A percentile compares a stretch with the other conserved stretches of the same genome.
phyloP scores from a whole-genome alignment of 1,140 invertebrate genomes.

The Drosophila arawakana region DNA sequence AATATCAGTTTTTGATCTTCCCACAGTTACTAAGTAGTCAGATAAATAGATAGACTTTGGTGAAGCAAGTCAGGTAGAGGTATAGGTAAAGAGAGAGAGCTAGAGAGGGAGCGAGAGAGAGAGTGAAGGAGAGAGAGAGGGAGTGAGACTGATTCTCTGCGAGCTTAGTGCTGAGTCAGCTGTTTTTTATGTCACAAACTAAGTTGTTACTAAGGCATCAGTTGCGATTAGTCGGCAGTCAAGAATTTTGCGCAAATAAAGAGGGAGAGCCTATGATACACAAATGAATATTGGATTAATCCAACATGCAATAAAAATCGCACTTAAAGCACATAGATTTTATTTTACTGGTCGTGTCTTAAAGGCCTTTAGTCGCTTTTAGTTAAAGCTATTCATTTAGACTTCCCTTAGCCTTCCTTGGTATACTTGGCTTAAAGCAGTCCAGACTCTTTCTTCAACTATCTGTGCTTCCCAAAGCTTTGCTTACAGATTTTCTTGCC shows the following conservation, averaged over 20 bases:
- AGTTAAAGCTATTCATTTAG: no score
- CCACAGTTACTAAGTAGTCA: background rate
- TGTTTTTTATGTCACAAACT: background rate
- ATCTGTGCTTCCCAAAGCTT: background rate
- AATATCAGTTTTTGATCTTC: constrained; percentile 17
- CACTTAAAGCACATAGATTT: no score
- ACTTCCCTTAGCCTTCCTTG: no score
- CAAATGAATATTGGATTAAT: no score
- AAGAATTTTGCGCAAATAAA: constrained; percentile 3
- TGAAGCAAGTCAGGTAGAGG: background rate
- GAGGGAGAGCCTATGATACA: background rate
- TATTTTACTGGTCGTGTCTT: no score
- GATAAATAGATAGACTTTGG: background rate
- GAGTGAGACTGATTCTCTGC: background rate
- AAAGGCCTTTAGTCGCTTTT: no score
- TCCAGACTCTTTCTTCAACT: no score
- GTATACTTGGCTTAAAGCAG: no score
- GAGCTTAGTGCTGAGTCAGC: constrained; percentile 6
- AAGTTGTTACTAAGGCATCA: constrained; percentile 14
- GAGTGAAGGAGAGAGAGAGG: background rate
- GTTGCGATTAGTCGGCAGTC: background rate
- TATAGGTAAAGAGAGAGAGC: background rate
- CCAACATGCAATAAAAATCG: no score
- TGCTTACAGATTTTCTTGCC: background rate
- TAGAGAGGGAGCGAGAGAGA: background rate